Evolutionary conservation across 2,113 vertebrate species (phyloP).

Genomic region (Dicentrarchus labrax): DNA sequence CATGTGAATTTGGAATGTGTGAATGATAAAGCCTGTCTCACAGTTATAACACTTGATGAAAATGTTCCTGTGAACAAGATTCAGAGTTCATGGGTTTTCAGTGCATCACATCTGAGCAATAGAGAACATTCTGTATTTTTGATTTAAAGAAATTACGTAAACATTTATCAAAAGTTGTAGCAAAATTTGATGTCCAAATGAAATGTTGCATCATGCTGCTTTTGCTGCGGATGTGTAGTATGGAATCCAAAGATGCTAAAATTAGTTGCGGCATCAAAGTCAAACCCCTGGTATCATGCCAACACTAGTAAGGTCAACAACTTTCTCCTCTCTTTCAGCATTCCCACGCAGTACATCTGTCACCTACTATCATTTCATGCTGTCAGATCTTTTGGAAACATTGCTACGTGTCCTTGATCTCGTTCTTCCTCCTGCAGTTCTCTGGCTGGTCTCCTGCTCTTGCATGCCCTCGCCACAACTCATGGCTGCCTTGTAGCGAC

Average conservation of each 20-base stretch:
- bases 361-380: constrained; percentile 25
- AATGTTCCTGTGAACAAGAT: constrained; percentile 21
- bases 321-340: not conserved
- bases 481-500: constrained; percentile 45
- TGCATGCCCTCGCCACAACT: constrained; percentile 15
- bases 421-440: constrained; percentile 34
- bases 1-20: constrained; percentile 10
- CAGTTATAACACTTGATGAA: not conserved
- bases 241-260: constrained; percentile 7
- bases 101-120: not conserved
- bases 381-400: constrained; percentile 39
- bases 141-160: too few species aligned
- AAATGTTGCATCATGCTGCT: not conserved
- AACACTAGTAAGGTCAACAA: constrained; percentile 11
- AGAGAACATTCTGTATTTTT: not conserved
- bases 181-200: not conserved
- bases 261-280: constrained; percentile 16
- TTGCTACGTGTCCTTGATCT: constrained; percentile 52
- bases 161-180: too few species aligned
- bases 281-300: not conserved
- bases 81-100: not conserved
- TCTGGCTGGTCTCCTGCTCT: constrained; percentile 35
- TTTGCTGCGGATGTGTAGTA: not conserved
- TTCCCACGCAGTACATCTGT: constrained; percentile 12
- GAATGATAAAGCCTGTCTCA: constrained; percentile 5